phyloP scores from a whole-genome alignment of 2,888 invertebrate genomes.

The Proisotoma minuta region DNA sequence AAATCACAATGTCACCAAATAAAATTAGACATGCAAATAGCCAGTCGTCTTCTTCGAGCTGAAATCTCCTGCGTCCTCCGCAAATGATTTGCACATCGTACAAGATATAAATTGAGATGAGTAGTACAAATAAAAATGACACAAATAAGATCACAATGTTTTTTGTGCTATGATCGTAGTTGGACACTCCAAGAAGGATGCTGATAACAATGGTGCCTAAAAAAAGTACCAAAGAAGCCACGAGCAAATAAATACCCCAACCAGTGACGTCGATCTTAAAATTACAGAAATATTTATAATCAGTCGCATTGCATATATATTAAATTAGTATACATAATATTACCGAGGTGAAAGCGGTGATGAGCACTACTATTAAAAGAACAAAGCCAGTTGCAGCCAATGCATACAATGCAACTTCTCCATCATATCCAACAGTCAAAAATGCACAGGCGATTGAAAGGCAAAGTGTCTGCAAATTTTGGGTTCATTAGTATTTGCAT shows the following conservation, averaged over 20 bases:
- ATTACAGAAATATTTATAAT: too few relatives aligned
- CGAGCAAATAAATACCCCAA: neutral
- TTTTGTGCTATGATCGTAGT: too few relatives aligned
- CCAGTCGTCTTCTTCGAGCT: constrained; percentile 14
- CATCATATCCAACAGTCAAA: neutral
- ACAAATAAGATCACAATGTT: neutral
- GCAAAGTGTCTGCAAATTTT: neutral
- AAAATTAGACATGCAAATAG: constrained; percentile 17
- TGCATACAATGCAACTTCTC: neutral
- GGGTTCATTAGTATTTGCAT: neutral
- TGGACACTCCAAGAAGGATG: neutral
- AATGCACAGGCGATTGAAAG: neutral
- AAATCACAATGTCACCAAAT: constrained; percentile 15
- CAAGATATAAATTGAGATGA: neutral
- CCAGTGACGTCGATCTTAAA: neutral
- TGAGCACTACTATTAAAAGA: neutral
- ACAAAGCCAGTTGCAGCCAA: neutral
- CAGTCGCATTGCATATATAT: too few relatives aligned
- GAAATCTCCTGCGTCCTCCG: constrained; percentile 15
- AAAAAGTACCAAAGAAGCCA: neutral
- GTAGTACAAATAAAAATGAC: neutral
- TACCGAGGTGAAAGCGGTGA: neutral
- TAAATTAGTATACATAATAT: neutral
- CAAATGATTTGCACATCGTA: constrained; percentile 9
- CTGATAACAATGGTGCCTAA: neutral